Base-by-base conservation (phyloP, 2,888 invertebrate genomes). In the Conops quadrifasciatus region DNA sequence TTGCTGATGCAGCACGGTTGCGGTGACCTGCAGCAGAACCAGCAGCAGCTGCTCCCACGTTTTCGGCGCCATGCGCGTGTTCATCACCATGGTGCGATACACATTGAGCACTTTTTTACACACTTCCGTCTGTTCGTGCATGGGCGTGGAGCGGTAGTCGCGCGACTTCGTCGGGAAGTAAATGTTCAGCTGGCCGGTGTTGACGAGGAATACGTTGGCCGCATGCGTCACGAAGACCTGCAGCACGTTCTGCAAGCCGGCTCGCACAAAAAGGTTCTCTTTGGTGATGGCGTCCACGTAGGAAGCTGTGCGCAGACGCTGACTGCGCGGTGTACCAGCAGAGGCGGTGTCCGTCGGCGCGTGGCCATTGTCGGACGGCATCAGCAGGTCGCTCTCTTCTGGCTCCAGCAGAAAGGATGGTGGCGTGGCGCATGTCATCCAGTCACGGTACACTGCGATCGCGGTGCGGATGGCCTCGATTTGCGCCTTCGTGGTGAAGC, bases 41-140 rank as follows among this genome's bases (percentile, higher is more conserved):
- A 93, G 83, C 71, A 96, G 83, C 73, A 96, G 87, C 84, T 96
- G 95, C 83, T 96, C 95, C 97, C 97, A 98, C 16, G 97, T 96
- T 80, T 90, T 90, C 76, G 92, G 92, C 82, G 97, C 95, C 93
- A 98, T 94, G 77, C 93, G 90, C 1, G 95, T 94, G 82, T 97
- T 96, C 96, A 97, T 97, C 47, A 98, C 97, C 91, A 97, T 95
- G 82, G 94, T 96, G 76, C 97, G 89, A 88, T 97, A 98, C 78
- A 97, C 96, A 85, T 97, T 98, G 71, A 98, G 89, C 73, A 98
- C 96, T 76, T 96, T 90, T 87, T 97, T 97, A 87, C 97, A 97
- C 71, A 96, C 93, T 86, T 98, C 97, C 0, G 97, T 97, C 87
- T 96, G 96, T 83, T 96, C 96, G 81, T 96, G 95, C 47, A 95